Base-by-base conservation (phyloP, 1,140 invertebrate species). In the Drosophila nannoptera region DNA sequence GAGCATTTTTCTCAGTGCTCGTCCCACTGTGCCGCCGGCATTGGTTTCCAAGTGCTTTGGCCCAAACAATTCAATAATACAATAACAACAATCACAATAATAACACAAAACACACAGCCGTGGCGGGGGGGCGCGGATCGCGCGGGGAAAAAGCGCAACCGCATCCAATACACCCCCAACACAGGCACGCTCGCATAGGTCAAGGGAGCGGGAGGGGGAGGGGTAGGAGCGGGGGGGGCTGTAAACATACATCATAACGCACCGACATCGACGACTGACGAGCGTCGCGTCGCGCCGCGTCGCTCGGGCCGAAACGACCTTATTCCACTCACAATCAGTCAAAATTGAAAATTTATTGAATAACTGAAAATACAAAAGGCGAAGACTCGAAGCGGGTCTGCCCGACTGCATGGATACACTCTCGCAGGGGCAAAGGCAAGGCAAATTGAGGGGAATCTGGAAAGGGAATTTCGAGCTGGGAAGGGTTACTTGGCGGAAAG, bases 321-420 rank as follows among this genome's bases (percentile, higher is more conserved):
- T 84, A 88, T 88, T 88, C 83, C 73, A 88, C 86, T 83, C 78
- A 88, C 82, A 88, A 88, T 83, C 87, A 87, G 87, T 88, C 87
- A 88, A 88, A 88, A 88, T 88, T 88, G 87, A 88, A 88, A 87
- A 88, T 88, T 88, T 88, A 88, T 88, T 88, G 82, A 88, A 88
- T 88, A 84, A 86, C 72, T 56, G 43, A 43, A 50, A 49, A 60
- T 9, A 55, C 67, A 45, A 42, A 11, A 61, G 16, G 31, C 5
- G 66, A 53, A 69, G 16, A 53, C 43, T 16, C n/a, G 0, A 62
- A 3, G 2, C 31, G 8, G 32, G n/a, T 9, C 12, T 12, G 5
- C 2, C 5, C 7, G 32, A 52, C 32, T 52, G 12, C 12, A 2
- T 3, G 4, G 5, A 52, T 35, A 31, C 32, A 0, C 48, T 33